phyloP scores from a whole-genome alignment of 2,113 vertebrate species.

The Plecturocebus donacophilus region DNA sequence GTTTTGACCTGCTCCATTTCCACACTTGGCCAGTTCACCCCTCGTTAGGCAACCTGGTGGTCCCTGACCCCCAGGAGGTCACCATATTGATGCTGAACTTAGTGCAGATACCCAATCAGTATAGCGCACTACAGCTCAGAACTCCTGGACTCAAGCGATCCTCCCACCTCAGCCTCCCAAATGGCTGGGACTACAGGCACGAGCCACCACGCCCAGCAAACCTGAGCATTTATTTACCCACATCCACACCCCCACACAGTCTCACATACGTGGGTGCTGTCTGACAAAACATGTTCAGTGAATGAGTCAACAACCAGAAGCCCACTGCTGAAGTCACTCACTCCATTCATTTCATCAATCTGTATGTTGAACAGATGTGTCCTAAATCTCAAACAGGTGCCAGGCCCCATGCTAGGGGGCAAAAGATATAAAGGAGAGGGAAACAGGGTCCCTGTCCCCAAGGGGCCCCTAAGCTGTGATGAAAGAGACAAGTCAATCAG shows the following conservation, averaged over 20 bases:
- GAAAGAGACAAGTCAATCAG: not conserved
- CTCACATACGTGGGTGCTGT: not conserved
- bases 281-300: not conserved
- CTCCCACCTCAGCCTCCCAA: too few species aligned
- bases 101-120: too few species aligned
- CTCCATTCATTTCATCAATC: not conserved
- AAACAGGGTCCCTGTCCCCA: not conserved
- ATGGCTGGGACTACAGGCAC: too few species aligned
- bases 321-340: not conserved
- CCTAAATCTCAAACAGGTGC: not conserved
- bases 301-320: not conserved
- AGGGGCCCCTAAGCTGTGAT: not conserved
- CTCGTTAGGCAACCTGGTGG: too few species aligned
- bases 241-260: not conserved
- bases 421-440: not conserved
- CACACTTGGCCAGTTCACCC: too few species aligned
- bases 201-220: not conserved
- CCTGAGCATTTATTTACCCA: not conserved
- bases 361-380: not conserved
- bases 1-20: too few species aligned
- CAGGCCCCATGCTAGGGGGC: not conserved
- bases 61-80: too few species aligned
- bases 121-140: too few species aligned
- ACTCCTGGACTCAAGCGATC: too few species aligned
- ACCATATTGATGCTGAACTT: too few species aligned